Conservation (phyloP, 2,888 invertebrate genomes). For the Alcis repandata region DNA sequence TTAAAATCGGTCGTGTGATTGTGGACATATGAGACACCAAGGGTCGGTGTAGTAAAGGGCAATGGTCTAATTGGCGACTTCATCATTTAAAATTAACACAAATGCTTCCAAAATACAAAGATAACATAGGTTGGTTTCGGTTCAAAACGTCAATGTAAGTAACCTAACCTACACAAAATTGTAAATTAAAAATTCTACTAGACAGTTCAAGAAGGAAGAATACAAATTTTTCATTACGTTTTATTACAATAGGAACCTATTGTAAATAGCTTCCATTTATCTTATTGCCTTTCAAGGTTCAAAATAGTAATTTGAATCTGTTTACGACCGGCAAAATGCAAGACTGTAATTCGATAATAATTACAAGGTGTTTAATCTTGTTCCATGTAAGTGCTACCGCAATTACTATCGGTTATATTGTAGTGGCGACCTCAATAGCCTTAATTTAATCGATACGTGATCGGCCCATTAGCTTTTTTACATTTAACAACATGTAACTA, state of each 20-base stretch:
- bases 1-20: no score
- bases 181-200: no score
- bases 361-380: slow-evolving; percentile 20
- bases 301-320: slow-evolving; percentile 3
- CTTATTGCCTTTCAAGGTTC: slow-evolving; percentile 1
- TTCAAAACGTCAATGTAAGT: no score
- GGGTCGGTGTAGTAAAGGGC: no score
- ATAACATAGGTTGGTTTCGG: no score
- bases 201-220: background rate
- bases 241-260: background rate
- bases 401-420: slow-evolving; percentile 31
- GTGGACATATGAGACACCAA: no score
- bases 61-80: no score
- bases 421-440: slow-evolving; percentile 32
- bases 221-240: background rate
- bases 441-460: slow-evolving; percentile 46
- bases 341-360: slow-evolving; percentile 21
- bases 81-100: no score
- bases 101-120: no score
- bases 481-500: slow-evolving; percentile 40
- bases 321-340: slow-evolving; percentile 14
- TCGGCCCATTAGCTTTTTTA: slow-evolving; percentile 46
- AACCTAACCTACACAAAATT: no score
- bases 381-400: slow-evolving; percentile 27
- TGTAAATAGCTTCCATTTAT: background rate